Conservation (phyloP, 2,113 vertebrate species). For the Pavo muticus region DNA sequence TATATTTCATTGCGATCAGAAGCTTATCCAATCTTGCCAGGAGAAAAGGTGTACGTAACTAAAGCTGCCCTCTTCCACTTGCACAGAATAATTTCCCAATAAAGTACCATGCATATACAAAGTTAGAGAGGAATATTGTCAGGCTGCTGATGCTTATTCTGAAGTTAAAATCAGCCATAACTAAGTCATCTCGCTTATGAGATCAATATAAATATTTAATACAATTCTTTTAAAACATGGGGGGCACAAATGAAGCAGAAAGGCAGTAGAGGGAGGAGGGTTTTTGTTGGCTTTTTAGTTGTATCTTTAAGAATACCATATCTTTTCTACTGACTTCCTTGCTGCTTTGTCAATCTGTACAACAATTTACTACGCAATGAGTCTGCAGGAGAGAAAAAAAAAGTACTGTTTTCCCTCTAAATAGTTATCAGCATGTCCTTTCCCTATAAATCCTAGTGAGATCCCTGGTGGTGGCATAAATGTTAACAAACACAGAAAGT, state of each 20-base stretch:
- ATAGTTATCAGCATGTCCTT: constrained; percentile 61
- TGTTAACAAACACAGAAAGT: constrained; percentile 69
- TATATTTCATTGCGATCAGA: neutral
- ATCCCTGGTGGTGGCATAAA: constrained; percentile 62
- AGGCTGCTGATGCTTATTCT: neutral
- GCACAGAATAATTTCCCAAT: neutral
- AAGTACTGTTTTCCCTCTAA: constrained; percentile 45
- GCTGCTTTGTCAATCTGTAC: constrained; percentile 29
- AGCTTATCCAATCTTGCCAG: neutral
- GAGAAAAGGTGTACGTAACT: neutral
- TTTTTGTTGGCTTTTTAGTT: neutral
- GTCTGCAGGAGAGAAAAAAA: constrained; percentile 22
- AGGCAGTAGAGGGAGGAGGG: neutral
- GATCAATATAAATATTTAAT: neutral
- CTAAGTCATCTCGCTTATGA: neutral
- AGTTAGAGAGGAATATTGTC: neutral
- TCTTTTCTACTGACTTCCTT: neutral
- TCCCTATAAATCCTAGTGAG: constrained; percentile 61
- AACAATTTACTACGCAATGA: constrained; percentile 37
- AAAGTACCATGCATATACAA: neutral
- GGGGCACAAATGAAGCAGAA: neutral
- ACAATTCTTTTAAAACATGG: neutral
- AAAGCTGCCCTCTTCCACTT: neutral
- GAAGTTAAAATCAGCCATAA: neutral
- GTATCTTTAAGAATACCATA: neutral